Conservation (phyloP, 2,888 invertebrate species). For the Aleiodes testaceus region DNA sequence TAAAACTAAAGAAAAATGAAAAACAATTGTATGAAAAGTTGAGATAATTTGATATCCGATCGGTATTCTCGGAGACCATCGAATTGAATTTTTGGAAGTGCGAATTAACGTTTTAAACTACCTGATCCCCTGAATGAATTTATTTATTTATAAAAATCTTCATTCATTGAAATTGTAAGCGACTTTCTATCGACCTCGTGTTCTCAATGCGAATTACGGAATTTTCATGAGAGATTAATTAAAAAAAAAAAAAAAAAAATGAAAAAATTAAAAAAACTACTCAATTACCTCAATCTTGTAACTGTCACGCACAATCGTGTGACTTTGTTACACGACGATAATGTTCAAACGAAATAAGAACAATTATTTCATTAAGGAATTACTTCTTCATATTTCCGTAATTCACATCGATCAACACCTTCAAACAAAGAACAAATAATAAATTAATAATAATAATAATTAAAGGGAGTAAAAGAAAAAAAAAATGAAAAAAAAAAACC, state of each 20-base stretch:
- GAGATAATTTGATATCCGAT: constrained; percentile 46
- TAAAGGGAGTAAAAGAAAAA: constrained; percentile 39
- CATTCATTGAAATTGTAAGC: too few relatives aligned
- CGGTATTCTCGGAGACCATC: constrained; percentile 42
- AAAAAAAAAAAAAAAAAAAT: neutral
- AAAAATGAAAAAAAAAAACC: constrained; percentile 46
- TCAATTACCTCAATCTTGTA: constrained; percentile 45
- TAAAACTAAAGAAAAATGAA: neutral
- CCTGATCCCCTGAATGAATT: constrained; percentile 1
- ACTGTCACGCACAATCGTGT: constrained; percentile 43
- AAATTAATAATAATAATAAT: constrained; percentile 34
- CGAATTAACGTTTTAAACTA: constrained; percentile 4
- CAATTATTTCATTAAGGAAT: constrained; percentile 14
- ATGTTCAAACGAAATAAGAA: constrained; percentile 16
- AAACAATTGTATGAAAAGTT: constrained; percentile 39
- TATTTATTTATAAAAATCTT: too few relatives aligned
- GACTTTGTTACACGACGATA: constrained; percentile 15
- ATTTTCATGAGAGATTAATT: constrained; percentile 7
- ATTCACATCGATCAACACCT: constrained; percentile 14
- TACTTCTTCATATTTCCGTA: neutral
- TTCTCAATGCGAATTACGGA: constrained; percentile 1
- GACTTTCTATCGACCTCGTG: constrained; percentile 1
- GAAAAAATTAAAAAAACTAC: too few relatives aligned
- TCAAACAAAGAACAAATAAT: constrained; percentile 35
- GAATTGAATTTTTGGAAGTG: constrained; percentile 30